Evolutionary conservation across 1,140 invertebrate genomes (phyloP).

Genomic region (Camponotus vicinus): DNA sequence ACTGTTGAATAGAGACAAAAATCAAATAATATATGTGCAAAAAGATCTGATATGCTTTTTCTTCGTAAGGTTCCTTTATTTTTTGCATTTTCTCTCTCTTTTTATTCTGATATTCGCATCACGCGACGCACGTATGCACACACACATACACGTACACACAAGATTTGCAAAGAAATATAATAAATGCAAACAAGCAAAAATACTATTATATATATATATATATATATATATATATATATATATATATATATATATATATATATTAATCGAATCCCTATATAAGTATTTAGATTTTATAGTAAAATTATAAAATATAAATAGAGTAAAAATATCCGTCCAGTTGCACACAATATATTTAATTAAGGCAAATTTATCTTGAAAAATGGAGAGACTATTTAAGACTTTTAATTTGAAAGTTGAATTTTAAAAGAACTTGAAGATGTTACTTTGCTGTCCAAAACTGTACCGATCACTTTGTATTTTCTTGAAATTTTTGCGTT

Average conservation of each 20-base stretch:
- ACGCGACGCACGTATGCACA: no score
- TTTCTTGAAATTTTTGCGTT: slow-evolving; percentile 52
- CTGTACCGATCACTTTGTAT: slow-evolving; percentile 76
- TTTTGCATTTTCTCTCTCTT: neutral
- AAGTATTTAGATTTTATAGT: neutral
- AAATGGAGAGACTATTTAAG: slow-evolving; percentile 22
- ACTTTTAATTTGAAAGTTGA: slow-evolving; percentile 25
- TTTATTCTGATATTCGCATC: neutral
- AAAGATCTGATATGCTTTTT: neutral
- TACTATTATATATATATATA: neutral
- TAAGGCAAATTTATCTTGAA: neutral
- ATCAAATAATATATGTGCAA: neutral
- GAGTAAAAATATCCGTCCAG: neutral
- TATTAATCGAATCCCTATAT: neutral
- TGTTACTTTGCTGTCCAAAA: slow-evolving; percentile 68
- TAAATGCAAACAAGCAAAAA: neutral
- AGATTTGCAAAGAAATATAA: neutral
- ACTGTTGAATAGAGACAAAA: slow-evolving; percentile 49
- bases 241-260: slow-evolving; percentile 18
- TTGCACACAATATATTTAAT: neutral
- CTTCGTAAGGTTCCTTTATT: neutral
- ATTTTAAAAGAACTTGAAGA: neutral
- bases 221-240: slow-evolving; percentile 11
- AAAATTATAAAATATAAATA: neutral
- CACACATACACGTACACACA: neutral